phyloP scores from a whole-genome alignment of 2,888 invertebrate genomes.

The Bhutanitis thaidina region DNA sequence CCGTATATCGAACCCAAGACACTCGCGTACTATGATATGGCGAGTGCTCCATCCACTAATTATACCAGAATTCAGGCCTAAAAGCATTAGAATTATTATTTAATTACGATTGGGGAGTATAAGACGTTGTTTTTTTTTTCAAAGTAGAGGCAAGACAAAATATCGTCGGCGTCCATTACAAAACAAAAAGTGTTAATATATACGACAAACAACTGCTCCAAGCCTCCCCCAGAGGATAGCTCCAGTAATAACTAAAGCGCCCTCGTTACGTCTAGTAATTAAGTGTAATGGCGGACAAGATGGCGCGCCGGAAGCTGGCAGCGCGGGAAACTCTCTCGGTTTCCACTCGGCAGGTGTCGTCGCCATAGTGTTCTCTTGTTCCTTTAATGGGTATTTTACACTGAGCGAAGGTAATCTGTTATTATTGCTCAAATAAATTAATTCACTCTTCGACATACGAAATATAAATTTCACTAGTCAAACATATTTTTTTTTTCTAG shows the following conservation, averaged over 20 bases:
- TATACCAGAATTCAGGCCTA: no score
- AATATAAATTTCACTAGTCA: no score
- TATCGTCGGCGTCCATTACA: not conserved
- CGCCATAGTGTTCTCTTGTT: slow-evolving; percentile 14
- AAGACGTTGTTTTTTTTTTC: no score
- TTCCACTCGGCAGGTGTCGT: slow-evolving; percentile 32
- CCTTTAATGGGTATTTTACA: slow-evolving; percentile 2
- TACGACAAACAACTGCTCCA: slow-evolving; percentile 4
- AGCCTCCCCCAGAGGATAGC: slow-evolving; percentile 1
- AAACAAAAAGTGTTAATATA: not conserved
- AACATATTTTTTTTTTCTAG: no score
- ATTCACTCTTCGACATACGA: no score
- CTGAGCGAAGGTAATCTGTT: no score
- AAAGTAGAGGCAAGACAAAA: not conserved
- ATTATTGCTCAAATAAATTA: no score
- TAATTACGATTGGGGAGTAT: no score
- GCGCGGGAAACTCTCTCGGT: slow-evolving; percentile 19
- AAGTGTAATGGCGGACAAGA: slow-evolving; percentile 66
- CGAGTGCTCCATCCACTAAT: no score
- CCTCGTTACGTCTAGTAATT: slow-evolving; percentile 51
- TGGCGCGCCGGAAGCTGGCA: slow-evolving; percentile 51
- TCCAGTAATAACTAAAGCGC: slow-evolving; percentile 24
- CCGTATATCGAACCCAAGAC: no score
- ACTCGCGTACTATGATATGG: no score
- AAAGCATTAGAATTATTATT: no score